These are phyloP conservation scores for Apteryx owenii DNA, from an alignment of 2,113 vertebrate genomes.

Conservation along the genomic window DNA sequence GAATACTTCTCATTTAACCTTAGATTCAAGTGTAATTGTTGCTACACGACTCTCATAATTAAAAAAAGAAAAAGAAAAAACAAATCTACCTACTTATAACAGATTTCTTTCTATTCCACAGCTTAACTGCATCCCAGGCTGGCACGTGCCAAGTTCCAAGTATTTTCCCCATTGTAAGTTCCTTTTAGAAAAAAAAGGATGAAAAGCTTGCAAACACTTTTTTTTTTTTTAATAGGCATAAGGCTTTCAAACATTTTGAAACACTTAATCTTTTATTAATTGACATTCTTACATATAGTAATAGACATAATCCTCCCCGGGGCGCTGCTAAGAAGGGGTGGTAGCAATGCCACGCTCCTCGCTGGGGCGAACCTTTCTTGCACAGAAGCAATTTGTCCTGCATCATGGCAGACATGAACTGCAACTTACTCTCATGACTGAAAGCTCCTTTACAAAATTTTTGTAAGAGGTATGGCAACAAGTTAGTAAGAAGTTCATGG, in stretches of 20 bases:
- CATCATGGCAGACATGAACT: background rate
- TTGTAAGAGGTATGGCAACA: background rate
- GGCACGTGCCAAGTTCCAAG: background rate
- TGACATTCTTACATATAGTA: background rate
- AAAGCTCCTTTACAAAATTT: background rate
- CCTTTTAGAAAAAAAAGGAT: background rate
- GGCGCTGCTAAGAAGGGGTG: background rate
- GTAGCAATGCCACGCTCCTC: background rate
- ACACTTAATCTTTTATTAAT: background rate
- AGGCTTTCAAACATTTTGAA: background rate
- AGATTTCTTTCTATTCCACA: background rate
- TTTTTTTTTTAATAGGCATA: background rate
- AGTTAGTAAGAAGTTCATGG: background rate
- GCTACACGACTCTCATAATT: background rate
- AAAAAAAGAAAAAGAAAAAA: background rate
- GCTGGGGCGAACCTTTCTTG: background rate
- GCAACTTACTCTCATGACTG: background rate
- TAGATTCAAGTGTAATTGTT: background rate
- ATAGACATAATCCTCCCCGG: background rate
- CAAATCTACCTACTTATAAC: background rate
- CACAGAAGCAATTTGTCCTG: background rate
- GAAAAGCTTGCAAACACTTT: background rate
- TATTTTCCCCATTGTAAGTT: background rate
- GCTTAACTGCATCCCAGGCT: background rate
- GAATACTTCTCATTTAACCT: background rate